Percentiles rank a stretch among this genome's conserved stretches.
Conservation (phyloP, 23 tunicate species). For the Diplosoma virens region DNA sequence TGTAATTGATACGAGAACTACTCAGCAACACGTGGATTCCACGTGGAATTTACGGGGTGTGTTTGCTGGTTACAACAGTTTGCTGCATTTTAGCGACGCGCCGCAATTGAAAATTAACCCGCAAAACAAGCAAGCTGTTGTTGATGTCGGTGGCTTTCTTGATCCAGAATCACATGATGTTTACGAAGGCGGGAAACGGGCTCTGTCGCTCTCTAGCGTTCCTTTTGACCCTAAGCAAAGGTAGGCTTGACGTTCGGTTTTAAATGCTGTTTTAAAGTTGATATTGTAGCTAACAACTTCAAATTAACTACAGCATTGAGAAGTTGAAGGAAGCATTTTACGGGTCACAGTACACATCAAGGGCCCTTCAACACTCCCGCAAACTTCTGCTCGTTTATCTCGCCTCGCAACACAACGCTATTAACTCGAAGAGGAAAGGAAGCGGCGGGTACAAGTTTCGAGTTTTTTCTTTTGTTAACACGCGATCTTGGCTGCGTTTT, state of each 20-base stretch:
- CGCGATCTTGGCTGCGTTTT: too few relatives aligned
- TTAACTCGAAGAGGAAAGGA: constrained; percentile 13
- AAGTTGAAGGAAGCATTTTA: constrained; percentile 28
- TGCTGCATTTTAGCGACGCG: background rate
- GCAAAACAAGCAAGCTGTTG: background rate
- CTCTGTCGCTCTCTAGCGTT: constrained; percentile 81
- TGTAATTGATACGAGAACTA: background rate
- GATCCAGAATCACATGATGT: constrained; percentile 88
- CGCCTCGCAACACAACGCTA: constrained; percentile 66
- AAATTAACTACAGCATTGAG: constrained; percentile 52
- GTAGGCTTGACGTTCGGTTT: constrained; percentile 3
- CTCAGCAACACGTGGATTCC: background rate
- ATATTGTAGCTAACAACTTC: too few relatives aligned
- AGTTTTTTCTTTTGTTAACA: too few relatives aligned
- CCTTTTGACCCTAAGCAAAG: constrained; percentile 71
- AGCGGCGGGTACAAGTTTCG: constrained; percentile 60
- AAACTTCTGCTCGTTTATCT: constrained; percentile 56
- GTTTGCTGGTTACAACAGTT: background rate
- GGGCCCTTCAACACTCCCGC: constrained; percentile 74
- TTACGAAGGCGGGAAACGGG: constrained; percentile 74
- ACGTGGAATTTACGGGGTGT: background rate
- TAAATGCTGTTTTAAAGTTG: too few relatives aligned
- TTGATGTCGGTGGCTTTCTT: constrained; percentile 74
- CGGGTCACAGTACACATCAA: constrained; percentile 66
- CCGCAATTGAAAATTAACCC: constrained; percentile 6